Conservation (phyloP, 1,140 invertebrate species). For the Neodiprion pinetum region DNA sequence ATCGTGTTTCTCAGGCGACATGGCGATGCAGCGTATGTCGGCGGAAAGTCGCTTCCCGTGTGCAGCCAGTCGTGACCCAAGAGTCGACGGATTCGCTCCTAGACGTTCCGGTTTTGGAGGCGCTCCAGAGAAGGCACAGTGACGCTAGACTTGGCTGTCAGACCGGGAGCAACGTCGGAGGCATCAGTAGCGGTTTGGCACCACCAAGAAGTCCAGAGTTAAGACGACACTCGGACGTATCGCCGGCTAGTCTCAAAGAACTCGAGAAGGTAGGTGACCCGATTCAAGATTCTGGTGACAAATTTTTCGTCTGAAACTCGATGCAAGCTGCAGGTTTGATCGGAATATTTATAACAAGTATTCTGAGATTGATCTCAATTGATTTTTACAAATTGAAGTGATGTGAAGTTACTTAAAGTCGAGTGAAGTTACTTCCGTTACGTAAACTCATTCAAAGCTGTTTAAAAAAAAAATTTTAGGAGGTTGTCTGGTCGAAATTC, state of each 20-base stretch:
- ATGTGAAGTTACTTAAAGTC: no score
- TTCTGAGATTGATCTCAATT: conserved; percentile 23
- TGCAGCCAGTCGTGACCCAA: conserved; percentile 70
- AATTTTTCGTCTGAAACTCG: neutral
- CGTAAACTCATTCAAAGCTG: no score
- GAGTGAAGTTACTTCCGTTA: no score
- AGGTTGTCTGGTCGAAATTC: no score
- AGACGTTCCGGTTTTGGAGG: conserved; percentile 78
- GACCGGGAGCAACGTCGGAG: conserved; percentile 53
- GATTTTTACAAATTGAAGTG: no score
- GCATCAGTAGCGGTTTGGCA: conserved; percentile 66
- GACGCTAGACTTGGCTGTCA: conserved; percentile 74
- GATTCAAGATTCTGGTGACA: neutral
- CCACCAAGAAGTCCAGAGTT: conserved; percentile 81
- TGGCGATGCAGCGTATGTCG: conserved; percentile 84
- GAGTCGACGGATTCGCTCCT: conserved; percentile 82
- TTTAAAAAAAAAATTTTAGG: no score
- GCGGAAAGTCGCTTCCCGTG: conserved; percentile 77
- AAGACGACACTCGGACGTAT: conserved; percentile 81
- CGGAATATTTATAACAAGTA: conserved; percentile 7
- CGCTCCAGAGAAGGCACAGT: conserved; percentile 77
- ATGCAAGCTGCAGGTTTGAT: neutral
- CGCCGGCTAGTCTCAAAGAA: conserved; percentile 82
- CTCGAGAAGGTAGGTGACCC: conserved; percentile 76
- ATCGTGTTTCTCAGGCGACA: conserved; percentile 63